Evolutionary conservation across 2,888 invertebrate genomes (phyloP).

Genomic region (Apeira syringaria): DNA sequence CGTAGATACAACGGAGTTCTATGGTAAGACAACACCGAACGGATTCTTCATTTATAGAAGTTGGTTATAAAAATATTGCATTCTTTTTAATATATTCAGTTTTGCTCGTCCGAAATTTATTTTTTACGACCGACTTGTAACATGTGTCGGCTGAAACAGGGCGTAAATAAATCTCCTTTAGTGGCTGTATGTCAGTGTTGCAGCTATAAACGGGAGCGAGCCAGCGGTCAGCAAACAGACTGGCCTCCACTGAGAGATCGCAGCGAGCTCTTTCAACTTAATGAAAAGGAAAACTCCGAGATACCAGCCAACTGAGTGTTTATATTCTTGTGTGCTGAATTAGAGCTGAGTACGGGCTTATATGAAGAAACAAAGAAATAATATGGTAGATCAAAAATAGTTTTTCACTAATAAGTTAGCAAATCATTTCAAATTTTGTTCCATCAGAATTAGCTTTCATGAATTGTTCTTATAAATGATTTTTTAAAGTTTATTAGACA

Average conservation of each 20-base stretch:
- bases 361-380: too few relatives aligned
- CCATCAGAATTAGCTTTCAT: too few relatives aligned
- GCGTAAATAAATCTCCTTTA: constrained; percentile 60
- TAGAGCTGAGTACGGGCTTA: too few relatives aligned
- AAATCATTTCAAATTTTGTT: too few relatives aligned
- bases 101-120: constrained; percentile 33
- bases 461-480: too few relatives aligned
- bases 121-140: constrained; percentile 50
- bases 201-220: constrained; percentile 29
- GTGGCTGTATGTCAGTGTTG: constrained; percentile 38
- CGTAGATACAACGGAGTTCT: too few relatives aligned
- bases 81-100: constrained; percentile 5
- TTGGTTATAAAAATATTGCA: too few relatives aligned
- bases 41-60: too few relatives aligned
- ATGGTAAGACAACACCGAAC: too few relatives aligned
- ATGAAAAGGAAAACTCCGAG: constrained; percentile 16
- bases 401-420: too few relatives aligned
- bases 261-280: constrained; percentile 17
- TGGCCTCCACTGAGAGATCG: constrained; percentile 20
- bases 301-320: constrained; percentile 2
- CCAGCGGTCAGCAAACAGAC: constrained; percentile 17
- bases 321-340: constrained; percentile 1
- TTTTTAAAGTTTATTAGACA: too few relatives aligned
- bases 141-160: constrained; percentile 50
- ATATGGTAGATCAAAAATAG: too few relatives aligned